Percentiles rank a stretch among this genome's conserved stretches.
Evolutionary conservation across 2,797 vertebrate species (phyloP).

Genomic region (Helarctos malayanus): DNA sequence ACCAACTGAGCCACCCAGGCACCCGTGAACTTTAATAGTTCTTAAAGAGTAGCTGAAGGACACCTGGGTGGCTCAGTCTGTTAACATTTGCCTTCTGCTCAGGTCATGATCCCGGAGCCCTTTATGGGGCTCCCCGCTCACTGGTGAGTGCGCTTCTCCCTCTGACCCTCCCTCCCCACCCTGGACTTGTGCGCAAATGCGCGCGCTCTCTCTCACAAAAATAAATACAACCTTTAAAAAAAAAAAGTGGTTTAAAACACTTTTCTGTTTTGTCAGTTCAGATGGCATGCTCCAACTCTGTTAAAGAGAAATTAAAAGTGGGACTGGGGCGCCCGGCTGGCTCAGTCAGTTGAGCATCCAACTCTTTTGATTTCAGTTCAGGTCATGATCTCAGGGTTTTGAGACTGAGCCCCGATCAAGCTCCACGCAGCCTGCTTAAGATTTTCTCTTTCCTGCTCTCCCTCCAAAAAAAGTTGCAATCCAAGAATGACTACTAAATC

Average conservation of each 20-base stretch:
- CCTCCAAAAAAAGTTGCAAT: background rate
- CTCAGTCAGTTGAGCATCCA: background rate
- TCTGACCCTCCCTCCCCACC: too few species aligned
- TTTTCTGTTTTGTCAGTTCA: constrained; percentile 33
- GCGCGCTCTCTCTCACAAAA: too few species aligned
- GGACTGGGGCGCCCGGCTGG: background rate
- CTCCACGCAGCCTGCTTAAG: background rate
- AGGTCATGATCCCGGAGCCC: too few species aligned
- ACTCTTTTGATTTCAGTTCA: background rate
- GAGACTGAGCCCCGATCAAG: background rate
- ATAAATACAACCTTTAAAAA: too few species aligned
- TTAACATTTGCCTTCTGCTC: too few species aligned
- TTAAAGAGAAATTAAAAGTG: background rate
- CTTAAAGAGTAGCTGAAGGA: too few species aligned
- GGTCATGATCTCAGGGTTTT: background rate
- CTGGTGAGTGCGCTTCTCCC: too few species aligned
- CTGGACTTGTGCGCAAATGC: too few species aligned
- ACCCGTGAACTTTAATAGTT: too few species aligned
- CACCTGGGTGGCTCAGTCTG: too few species aligned
- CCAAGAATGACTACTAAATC: background rate
- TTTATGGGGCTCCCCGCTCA: too few species aligned
- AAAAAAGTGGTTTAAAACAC: background rate
- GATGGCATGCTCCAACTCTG: background rate
- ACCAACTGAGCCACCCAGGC: background rate
- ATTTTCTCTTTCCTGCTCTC: background rate